Percentiles rank a stretch among this genome's conserved stretches.
Conservation (phyloP, 1,140 invertebrate species). For the Manduca sexta region DNA sequence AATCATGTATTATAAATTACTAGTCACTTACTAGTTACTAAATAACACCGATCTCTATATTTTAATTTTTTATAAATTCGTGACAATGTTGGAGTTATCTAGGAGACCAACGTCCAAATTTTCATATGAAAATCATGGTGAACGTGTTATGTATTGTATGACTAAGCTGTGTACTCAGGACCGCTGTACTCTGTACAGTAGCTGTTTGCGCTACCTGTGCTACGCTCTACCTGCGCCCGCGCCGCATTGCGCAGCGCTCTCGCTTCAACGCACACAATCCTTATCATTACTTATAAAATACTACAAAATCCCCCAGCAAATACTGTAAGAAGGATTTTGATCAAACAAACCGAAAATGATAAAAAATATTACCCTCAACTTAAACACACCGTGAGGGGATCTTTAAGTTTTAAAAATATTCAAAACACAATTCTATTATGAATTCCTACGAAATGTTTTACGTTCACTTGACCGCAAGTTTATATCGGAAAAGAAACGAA, state of each 20-base stretch:
- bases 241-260: slow-evolving; percentile 18
- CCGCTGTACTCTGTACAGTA: slow-evolving; percentile 41
- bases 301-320: slow-evolving; percentile 49
- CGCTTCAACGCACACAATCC: slow-evolving; percentile 43
- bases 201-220: slow-evolving; percentile 63
- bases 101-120: no score
- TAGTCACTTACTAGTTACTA: no score
- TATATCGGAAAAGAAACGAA: slow-evolving; percentile 45
- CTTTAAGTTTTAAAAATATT: background rate
- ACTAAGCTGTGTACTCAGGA: slow-evolving; percentile 58
- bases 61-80: no score
- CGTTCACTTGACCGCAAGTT: slow-evolving; percentile 50
- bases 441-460: slow-evolving; percentile 35
- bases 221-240: slow-evolving; percentile 46
- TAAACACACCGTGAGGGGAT: background rate
- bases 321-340: slow-evolving; percentile 32
- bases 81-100: no score
- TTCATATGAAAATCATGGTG: slow-evolving; percentile 13
- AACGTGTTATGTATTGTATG: slow-evolving; percentile 29
- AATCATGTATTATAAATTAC: no score
- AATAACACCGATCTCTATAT: no score
- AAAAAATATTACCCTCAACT: slow-evolving; percentile 10
- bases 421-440: slow-evolving; percentile 24
- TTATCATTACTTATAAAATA: slow-evolving; percentile 63
- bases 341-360: slow-evolving; percentile 37